Evolutionary conservation across 2,113 vertebrate genomes (phyloP).

Genomic region (Perccottus glenii): DNA sequence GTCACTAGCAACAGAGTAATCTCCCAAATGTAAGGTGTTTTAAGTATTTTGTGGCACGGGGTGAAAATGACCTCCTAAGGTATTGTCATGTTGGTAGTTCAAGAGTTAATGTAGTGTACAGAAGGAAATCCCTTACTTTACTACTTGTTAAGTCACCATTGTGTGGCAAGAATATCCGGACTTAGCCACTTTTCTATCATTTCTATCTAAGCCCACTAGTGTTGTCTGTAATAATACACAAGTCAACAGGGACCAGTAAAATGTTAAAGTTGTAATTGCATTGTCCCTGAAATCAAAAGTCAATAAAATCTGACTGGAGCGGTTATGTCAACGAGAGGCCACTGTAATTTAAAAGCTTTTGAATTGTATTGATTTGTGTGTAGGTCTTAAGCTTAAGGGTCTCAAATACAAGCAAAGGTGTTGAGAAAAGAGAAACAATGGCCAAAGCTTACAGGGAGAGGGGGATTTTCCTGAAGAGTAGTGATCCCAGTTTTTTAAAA

Average conservation of each 20-base stretch:
- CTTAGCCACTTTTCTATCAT: background rate
- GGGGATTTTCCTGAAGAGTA: background rate
- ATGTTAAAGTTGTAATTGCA: conserved; percentile 39
- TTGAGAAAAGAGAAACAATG: conserved; percentile 26
- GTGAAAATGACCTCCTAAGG: too few species aligned
- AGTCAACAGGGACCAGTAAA: conserved; percentile 16
- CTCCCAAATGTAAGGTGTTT: too few species aligned
- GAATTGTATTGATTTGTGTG: conserved; percentile 46
- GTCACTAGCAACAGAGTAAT: too few species aligned
- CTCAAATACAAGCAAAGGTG: conserved; percentile 21
- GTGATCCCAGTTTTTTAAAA: too few species aligned
- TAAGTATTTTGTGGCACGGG: too few species aligned
- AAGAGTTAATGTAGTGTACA: too few species aligned
- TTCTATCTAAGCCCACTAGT: background rate
- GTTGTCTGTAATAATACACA: background rate
- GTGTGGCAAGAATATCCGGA: background rate
- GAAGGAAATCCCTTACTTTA: too few species aligned
- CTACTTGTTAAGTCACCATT: background rate
- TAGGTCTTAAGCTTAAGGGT: conserved; percentile 22
- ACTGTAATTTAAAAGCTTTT: conserved; percentile 34
- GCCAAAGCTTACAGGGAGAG: background rate
- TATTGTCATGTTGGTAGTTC: too few species aligned
- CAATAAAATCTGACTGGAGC: conserved; percentile 42
- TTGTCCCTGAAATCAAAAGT: conserved; percentile 37
- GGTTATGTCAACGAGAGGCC: conserved; percentile 34